Percentiles rank a stretch among this genome's conserved stretches.
phyloP scores from a whole-genome alignment of 2,888 invertebrate species.

The Lithophane socia region DNA sequence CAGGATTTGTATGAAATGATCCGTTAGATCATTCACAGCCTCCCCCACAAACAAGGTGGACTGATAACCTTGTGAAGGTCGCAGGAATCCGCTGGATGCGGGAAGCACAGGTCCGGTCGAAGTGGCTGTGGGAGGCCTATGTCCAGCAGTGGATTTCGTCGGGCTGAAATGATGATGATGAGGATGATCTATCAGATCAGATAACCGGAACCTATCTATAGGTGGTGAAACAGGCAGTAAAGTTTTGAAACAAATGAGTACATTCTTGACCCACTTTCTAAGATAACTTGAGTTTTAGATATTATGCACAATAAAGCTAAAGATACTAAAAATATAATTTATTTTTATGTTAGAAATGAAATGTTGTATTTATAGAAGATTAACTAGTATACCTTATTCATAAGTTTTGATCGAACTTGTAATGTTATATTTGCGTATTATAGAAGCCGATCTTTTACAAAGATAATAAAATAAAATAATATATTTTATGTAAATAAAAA shows the following conservation, averaged over 20 bases:
- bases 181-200: neutral
- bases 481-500: conserved; percentile 45
- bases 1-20: neutral
- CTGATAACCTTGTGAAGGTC: no score
- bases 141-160: no score
- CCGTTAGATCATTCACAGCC: neutral
- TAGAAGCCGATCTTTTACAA: conserved; percentile 19
- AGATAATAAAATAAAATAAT: conserved; percentile 9
- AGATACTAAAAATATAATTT: conserved; percentile 23
- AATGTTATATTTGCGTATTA: conserved; percentile 27
- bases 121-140: no score
- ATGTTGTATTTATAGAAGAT: conserved; percentile 19
- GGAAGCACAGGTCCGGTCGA: no score
- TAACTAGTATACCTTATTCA: conserved; percentile 8
- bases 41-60: no score
- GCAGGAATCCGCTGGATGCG: no score
- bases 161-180: no score
- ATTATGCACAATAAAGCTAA: conserved; percentile 8
- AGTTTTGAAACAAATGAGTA: conserved; percentile 25
- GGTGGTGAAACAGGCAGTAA: neutral
- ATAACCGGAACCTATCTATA: neutral
- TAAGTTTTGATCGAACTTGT: conserved; percentile 24
- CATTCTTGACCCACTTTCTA: conserved; percentile 18
- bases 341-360: conserved; percentile 22
- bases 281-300: neutral